phyloP scores from a whole-genome alignment of 2,888 invertebrate species.

The Diarsia mendica region DNA sequence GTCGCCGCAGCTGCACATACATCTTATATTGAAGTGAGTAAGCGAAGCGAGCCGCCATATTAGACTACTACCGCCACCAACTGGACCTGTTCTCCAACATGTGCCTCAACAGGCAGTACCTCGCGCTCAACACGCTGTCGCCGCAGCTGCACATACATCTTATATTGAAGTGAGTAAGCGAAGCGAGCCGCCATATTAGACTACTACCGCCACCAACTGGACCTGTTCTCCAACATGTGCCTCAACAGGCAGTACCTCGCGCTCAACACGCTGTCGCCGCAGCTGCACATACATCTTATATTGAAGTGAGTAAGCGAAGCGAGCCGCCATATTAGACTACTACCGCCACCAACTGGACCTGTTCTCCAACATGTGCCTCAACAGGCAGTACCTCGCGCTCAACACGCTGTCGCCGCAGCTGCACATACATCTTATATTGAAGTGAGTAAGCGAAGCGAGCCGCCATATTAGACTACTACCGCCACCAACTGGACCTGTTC shows the following conservation, averaged over 20 bases:
- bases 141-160: slow-evolving; percentile 98
- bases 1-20: slow-evolving; percentile 97
- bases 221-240: slow-evolving; percentile 99
- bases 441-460: slow-evolving; percentile 89
- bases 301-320: slow-evolving; percentile 92
- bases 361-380: slow-evolving; percentile 99
- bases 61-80: slow-evolving; percentile 97
- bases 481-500: slow-evolving; percentile 99
- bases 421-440: slow-evolving; percentile 98
- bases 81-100: slow-evolving; percentile 99
- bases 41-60: no score
- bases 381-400: slow-evolving; percentile 97
- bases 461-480: slow-evolving; percentile 92
- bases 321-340: slow-evolving; percentile 85
- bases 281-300: slow-evolving; percentile 98
- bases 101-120: slow-evolving; percentile 98
- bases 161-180: slow-evolving; percentile 94
- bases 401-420: slow-evolving; percentile 97
- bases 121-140: slow-evolving; percentile 97
- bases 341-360: slow-evolving; percentile 99
- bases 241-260: slow-evolving; percentile 98
- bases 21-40: slow-evolving; percentile 97
- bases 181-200: no score
- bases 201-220: slow-evolving; percentile 99
- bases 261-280: slow-evolving; percentile 96